Conservation (phyloP, 2,797 vertebrate genomes). For the Thalassophryne amazonica region DNA sequence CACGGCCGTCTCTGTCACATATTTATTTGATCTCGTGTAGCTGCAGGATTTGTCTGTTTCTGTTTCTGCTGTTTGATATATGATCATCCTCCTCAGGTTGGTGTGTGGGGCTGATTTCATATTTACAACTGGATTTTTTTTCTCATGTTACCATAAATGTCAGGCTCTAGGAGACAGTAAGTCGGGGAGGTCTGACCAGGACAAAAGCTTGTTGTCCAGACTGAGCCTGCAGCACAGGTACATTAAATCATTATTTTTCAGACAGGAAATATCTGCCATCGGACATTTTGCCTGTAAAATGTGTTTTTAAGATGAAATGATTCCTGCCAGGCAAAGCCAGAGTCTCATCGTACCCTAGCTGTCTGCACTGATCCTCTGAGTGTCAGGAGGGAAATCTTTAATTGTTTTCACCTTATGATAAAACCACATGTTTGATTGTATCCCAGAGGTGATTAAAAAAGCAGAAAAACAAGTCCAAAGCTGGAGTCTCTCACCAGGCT, state of each 20-base stretch:
- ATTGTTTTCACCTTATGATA: slow-evolving; percentile 35
- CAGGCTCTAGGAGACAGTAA: slow-evolving; percentile 67
- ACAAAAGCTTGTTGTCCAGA: slow-evolving; percentile 76
- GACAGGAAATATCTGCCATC: slow-evolving; percentile 73
- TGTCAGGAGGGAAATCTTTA: slow-evolving; percentile 22
- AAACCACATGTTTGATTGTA: slow-evolving; percentile 44
- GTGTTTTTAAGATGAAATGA: slow-evolving; percentile 71
- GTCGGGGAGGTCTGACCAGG: slow-evolving; percentile 63
- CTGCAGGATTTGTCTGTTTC: slow-evolving; percentile 60
- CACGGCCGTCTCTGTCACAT: slow-evolving; percentile 47
- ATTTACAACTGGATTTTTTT: slow-evolving; percentile 57
- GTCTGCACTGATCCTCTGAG: slow-evolving; percentile 40
- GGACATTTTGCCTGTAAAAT: slow-evolving; percentile 70
- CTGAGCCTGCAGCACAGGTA: slow-evolving; percentile 62
- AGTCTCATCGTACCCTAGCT: slow-evolving; percentile 34
- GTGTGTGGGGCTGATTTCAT: slow-evolving; percentile 54
- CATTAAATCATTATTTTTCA: slow-evolving; percentile 74
- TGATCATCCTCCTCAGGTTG: slow-evolving; percentile 61
- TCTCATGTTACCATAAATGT: slow-evolving; percentile 71
- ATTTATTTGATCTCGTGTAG: slow-evolving; percentile 59
- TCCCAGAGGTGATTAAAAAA: slow-evolving; percentile 42
- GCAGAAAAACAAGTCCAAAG: slow-evolving; percentile 57
- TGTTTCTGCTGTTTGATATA: slow-evolving; percentile 63
- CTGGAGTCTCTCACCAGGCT: slow-evolving; percentile 52
- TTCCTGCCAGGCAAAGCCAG: slow-evolving; percentile 55